phyloP scores from a whole-genome alignment of 2,797 vertebrate species.

The Centroberyx gerrardi region DNA sequence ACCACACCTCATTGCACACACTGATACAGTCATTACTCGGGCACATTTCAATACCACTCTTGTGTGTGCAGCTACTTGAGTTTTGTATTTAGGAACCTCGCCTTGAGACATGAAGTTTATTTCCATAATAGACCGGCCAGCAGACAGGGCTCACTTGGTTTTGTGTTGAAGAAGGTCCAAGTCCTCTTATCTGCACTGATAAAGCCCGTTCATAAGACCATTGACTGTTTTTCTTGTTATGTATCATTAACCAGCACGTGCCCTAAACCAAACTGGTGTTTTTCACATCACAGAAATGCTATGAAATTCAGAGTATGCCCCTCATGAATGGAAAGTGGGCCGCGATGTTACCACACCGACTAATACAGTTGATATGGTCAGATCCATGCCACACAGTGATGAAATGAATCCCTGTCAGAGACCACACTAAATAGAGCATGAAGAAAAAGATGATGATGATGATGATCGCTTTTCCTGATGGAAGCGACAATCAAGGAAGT shows the following conservation, averaged over 20 bases:
- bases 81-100: constrained; percentile 43
- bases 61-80: constrained; percentile 21
- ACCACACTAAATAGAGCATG: constrained; percentile 45
- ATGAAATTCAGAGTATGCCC: constrained; percentile 38
- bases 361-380: constrained; percentile 39
- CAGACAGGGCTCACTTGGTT: constrained; percentile 28
- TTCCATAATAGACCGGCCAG: constrained; percentile 41
- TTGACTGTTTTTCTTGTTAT: constrained; percentile 72
- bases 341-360: constrained; percentile 23
- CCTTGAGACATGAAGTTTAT: constrained; percentile 37
- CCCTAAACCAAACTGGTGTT: constrained; percentile 30
- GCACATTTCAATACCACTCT: constrained; percentile 31
- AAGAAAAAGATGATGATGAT: constrained; percentile 42
- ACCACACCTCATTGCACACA: constrained; percentile 63
- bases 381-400: constrained; percentile 34
- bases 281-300: constrained; percentile 29
- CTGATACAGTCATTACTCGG: constrained; percentile 45
- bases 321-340: constrained; percentile 42
- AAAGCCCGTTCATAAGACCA: constrained; percentile 54
- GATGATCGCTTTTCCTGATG: constrained; percentile 57
- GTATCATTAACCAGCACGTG: constrained; percentile 79
- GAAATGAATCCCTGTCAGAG: constrained; percentile 39
- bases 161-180: constrained; percentile 56
- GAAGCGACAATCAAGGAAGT: constrained; percentile 55
- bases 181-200: constrained; percentile 70